Evolutionary conservation across 30 jellyfish, hydroid and myxozoan genomes (phyloP), one percentile per base, ranked within the genome.

Genomic region (Cassiopea andromeda): DNA sequence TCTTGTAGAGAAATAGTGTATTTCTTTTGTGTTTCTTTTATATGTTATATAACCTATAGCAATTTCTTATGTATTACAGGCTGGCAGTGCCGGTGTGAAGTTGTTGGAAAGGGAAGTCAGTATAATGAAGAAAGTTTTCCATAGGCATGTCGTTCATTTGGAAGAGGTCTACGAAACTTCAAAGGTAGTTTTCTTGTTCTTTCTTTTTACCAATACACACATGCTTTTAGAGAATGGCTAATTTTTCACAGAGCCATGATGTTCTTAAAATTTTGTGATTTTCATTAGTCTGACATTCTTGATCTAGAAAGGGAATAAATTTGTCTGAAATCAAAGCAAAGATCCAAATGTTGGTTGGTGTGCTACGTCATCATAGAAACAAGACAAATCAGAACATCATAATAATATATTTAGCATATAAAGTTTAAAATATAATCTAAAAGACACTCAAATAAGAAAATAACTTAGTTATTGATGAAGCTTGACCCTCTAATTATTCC

Each of bases 21-120:
- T 6, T 54, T 54, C 7, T 54, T 54, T 6, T 54, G 12, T 54
- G 64, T 54, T 54, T 3, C 7, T 3, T 54, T 54, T 6, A 54
- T 54, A 10, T 54, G 64, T 1, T 78, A 27, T 8, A 27, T 17
- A 46, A 14, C 68, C 14, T 58, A 14, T 58, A 7, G 8, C 68
- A 12, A 10, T 8, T 17, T 83, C 19, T 7, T 57, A n/a, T 44
- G 13, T 61, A 43, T 68, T 94, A 17, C 58, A 94, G 98, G 98
- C 98, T 78, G 98, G 98, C 44, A 90, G 97, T 90, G 97, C 97
- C 60, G 97, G 90, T 15, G 98, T 90, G 44, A 90, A 94, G 82
- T 86, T 90, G 46, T 69, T 94, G 77, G 98, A 94, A 64, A 91
- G 98, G 72, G 98, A 94, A 83, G 98, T 94, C 17, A 81, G 96